Evolutionary conservation across 53 echinoderm and acorn worm species (phyloP), one percentile per base, ranked within the genome.

Genomic region (Paelopatides confundens): DNA sequence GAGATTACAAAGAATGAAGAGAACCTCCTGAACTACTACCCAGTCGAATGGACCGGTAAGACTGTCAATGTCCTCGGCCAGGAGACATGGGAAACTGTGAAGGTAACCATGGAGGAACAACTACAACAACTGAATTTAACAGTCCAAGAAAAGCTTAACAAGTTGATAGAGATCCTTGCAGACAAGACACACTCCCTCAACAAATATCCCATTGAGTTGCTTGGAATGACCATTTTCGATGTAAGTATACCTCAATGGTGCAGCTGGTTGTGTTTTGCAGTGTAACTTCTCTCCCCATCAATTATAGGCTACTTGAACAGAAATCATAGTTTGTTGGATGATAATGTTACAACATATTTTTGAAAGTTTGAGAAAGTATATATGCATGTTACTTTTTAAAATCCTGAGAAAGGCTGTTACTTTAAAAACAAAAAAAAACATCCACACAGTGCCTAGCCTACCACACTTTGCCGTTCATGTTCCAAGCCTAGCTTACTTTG

Each of bases 151-250:
- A 82, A 88, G 31, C 62, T 91, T 43, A 89, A 89, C 28, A 84
- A 82, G 46, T 37, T 85, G 24, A 37, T 27, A 29, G 58, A 31
- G 33, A 31, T 70, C 17, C 31, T 86, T 14, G 71, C 68, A 21
- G 62, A 86, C 13, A 53, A 62, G 33, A 63, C 74, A 18, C 87
- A 87, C 86, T 28, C 88, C 35, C 40, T 97, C 83, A 97, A 97
- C 90, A 95, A 66, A 63, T 95, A 95, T 54, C 76, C 92, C 54
- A 51, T 90, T 70, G 78, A 84, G 69, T 95, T 89, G 53, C 63
- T 90, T 48, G 89, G 90, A 36, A 93, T 82, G 92, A 95, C 91
- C 43, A 35, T 93, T 10, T 85, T 91, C 71, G 93, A 95, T 90
- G 97, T 97, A 34, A 88, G 89, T 58, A 48, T 14, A 48, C 48